Percentiles rank a stretch among this genome's conserved stretches.
phyloP scores from a whole-genome alignment of 30 jellyfish, hydroid and myxozoan species.

The Hydractinia echinata region DNA sequence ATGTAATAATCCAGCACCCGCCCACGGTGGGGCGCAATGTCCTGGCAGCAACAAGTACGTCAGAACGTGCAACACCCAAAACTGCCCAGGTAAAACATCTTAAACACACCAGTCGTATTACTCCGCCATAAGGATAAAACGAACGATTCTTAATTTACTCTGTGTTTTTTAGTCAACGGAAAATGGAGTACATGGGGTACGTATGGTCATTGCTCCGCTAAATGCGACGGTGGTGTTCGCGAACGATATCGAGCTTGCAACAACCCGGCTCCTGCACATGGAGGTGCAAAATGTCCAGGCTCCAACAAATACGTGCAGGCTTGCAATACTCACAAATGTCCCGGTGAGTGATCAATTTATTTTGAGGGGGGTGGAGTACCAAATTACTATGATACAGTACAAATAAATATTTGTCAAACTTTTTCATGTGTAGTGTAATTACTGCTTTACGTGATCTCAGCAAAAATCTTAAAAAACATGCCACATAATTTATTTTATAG shows the following conservation, averaged over 20 bases:
- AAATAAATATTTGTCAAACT: too few relatives aligned
- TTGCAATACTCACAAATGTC: conserved; percentile 29
- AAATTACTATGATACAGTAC: too few relatives aligned
- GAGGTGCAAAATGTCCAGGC: conserved; percentile 4
- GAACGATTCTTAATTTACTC: neutral
- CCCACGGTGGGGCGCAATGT: conserved; percentile 57
- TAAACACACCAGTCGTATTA: neutral
- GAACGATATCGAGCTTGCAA: conserved; percentile 13
- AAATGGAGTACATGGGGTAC: conserved; percentile 1
- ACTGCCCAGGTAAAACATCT: conserved; percentile 58
- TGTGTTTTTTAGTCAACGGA: neutral
- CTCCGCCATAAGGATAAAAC: neutral
- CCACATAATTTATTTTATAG: neutral
- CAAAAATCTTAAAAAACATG: too few relatives aligned
- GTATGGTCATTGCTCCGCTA: neutral
- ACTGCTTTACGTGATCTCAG: too few relatives aligned
- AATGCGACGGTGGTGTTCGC: conserved; percentile 13
- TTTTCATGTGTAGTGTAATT: too few relatives aligned
- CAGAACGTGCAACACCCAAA: conserved; percentile 57
- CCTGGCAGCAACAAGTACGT: conserved; percentile 50
- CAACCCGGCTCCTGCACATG: conserved; percentile 7
- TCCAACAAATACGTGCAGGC: neutral
- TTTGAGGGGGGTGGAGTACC: too few relatives aligned
- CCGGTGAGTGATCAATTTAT: conserved; percentile 11
- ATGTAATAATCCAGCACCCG: conserved; percentile 76